A percentile compares a stretch with the other conserved stretches of the same genome.
Evolutionary conservation across 2,113 vertebrate genomes (phyloP).

Genomic region (Aphyosemion australe): DNA sequence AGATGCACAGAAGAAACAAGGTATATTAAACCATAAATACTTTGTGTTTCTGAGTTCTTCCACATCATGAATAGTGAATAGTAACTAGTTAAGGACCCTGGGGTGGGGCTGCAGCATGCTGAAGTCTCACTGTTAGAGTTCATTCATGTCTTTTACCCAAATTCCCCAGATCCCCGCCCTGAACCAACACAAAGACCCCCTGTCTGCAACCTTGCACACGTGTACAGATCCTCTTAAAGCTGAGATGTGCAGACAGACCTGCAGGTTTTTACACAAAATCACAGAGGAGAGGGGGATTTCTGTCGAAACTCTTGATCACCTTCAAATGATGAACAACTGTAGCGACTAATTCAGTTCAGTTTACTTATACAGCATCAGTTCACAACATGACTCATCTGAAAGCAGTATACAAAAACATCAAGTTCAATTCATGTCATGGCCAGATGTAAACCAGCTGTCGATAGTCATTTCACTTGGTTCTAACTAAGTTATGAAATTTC

Average conservation of each 20-base stretch:
- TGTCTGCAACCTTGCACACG: slow-evolving; percentile 31
- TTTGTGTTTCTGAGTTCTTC: not conserved
- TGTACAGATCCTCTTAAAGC: not conserved
- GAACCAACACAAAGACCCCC: slow-evolving; percentile 57
- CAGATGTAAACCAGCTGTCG: no score
- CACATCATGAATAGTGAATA: slow-evolving; percentile 36
- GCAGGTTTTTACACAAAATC: not conserved
- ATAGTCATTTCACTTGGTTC: no score
- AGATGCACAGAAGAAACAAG: not conserved
- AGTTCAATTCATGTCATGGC: no score
- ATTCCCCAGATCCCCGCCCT: slow-evolving; percentile 41
- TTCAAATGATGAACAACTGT: no score
- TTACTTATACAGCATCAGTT: no score
- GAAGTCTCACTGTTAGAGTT: slow-evolving; percentile 3
- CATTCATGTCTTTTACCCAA: slow-evolving; percentile 46
- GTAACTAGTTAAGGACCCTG: slow-evolving; percentile 1
- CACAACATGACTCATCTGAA: no score
- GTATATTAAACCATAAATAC: not conserved
- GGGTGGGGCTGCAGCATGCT: slow-evolving; percentile 35
- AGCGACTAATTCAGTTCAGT: no score
- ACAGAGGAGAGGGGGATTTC: no score
- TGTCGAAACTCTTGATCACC: no score
- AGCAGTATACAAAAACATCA: no score
- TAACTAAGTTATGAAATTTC: no score
- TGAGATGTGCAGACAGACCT: not conserved